A percentile compares a stretch with the other conserved stretches of the same genome.
Evolutionary conservation across 2,888 invertebrate species (phyloP).

Genomic region (Leptinotarsa haldemani): DNA sequence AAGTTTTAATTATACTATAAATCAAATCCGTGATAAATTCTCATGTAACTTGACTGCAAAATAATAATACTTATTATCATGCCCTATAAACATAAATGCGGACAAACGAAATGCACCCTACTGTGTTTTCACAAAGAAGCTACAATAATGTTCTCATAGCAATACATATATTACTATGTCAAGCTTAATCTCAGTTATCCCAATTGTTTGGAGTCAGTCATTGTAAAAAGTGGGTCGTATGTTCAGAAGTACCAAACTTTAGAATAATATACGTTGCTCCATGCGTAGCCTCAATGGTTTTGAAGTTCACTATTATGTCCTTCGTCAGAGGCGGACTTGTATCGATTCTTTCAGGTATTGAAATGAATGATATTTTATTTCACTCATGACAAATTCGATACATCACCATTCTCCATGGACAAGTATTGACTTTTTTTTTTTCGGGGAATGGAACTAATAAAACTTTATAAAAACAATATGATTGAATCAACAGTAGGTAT

Average conservation of each 20-base stretch:
- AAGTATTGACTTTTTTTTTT: neutral
- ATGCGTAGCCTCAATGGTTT: conserved; percentile 22
- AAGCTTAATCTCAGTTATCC: conserved; percentile 55
- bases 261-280: conserved; percentile 20
- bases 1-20: conserved; percentile 38
- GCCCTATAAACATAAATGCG: conserved; percentile 44
- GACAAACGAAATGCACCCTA: conserved; percentile 48
- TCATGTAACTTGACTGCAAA: conserved; percentile 43
- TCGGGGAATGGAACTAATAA: too few species aligned
- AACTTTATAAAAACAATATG: too few species aligned
- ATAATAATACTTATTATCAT: conserved; percentile 44
- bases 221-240: conserved; percentile 57
- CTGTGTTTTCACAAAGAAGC: conserved; percentile 55
- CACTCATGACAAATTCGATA: too few species aligned
- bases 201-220: conserved; percentile 57
- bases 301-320: conserved; percentile 22
- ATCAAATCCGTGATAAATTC: conserved; percentile 41
- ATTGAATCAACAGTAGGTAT: too few species aligned
- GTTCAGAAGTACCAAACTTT: conserved; percentile 36
- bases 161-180: conserved; percentile 59
- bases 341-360: conserved; percentile 21
- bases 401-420: neutral
- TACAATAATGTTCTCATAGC: conserved; percentile 58
- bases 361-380: neutral
- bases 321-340: neutral